Evolutionary conservation across 2,113 vertebrate species (phyloP).

Genomic region (Ascaphus truei): DNA sequence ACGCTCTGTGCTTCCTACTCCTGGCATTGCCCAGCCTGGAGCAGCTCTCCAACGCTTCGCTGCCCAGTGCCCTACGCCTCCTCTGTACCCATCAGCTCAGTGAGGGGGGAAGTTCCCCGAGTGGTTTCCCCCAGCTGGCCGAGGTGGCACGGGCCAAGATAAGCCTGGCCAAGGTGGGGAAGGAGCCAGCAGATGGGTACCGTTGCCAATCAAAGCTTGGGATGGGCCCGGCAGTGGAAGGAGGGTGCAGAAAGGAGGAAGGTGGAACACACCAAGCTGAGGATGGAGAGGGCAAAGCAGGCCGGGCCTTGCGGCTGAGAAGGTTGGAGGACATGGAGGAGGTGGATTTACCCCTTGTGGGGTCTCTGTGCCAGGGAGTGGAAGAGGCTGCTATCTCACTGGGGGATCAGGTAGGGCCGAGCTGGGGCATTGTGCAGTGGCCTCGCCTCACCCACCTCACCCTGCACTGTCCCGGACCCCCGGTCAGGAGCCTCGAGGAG

Average conservation of each 20-base stretch:
- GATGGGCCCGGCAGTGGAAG: too few relatives aligned
- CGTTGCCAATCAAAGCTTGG: too few relatives aligned
- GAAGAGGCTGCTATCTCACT: constrained; percentile 24
- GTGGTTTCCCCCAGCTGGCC: constrained; percentile 41
- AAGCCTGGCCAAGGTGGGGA: too few relatives aligned
- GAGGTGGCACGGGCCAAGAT: neutral
- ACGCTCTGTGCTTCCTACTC: constrained; percentile 39
- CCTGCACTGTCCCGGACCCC: neutral
- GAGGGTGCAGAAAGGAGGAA: too few relatives aligned
- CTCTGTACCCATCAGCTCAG: neutral
- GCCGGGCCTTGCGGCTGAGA: constrained; percentile 32
- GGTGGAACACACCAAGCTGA: neutral
- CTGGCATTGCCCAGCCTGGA: constrained; percentile 42
- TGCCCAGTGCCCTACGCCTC: neutral
- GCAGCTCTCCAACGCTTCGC: neutral
- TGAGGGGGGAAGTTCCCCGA: rapidly evolving
- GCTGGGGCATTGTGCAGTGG: constrained; percentile 35
- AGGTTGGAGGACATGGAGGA: constrained; percentile 41
- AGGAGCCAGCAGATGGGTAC: too few relatives aligned
- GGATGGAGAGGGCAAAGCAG: rapidly evolving
- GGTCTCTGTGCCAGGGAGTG: neutral
- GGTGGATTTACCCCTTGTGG: neutral
- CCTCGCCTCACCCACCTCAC: constrained; percentile 9
- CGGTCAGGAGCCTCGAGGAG: constrained; percentile 17
- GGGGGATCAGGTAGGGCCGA: rapidly evolving